phyloP scores from a whole-genome alignment of 2,888 invertebrate genomes.

The Coecobrya sp. region DNA sequence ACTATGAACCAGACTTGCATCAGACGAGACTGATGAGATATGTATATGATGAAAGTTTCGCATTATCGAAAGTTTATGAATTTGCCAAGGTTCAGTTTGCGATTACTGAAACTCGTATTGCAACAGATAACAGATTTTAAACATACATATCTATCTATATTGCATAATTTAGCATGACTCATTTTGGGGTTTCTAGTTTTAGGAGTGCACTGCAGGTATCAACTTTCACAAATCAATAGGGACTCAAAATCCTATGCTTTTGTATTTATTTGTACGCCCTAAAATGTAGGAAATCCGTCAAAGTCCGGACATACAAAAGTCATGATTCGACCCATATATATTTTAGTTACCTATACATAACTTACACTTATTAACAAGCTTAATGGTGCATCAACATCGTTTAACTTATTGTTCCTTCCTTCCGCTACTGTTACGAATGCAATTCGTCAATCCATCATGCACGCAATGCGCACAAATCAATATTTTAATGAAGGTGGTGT shows the following conservation, averaged over 20 bases:
- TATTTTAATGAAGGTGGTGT: slow-evolving; percentile 59
- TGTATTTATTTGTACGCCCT: neutral
- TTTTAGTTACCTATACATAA: no score
- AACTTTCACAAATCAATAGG: slow-evolving; percentile 7
- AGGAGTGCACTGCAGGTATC: slow-evolving; percentile 23
- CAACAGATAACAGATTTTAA: neutral
- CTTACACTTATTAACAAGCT: no score
- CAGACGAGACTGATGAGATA: neutral
- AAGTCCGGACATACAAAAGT: neutral
- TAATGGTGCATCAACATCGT: neutral
- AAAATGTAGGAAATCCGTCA: neutral
- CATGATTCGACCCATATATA: neutral
- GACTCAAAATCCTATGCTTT: neutral
- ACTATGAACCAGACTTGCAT: neutral
- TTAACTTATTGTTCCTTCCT: slow-evolving; percentile 14
- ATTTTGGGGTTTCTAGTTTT: neutral
- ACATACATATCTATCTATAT: neutral
- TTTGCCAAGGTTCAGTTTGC: neutral
- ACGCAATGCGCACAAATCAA: neutral
- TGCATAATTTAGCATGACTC: neutral
- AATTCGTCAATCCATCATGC: neutral
- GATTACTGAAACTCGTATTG: neutral
- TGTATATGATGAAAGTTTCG: neutral
- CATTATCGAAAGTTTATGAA: neutral
- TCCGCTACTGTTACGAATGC: neutral